These are phyloP conservation scores for Pyrocephalus nanus DNA, from an alignment of 2,797 vertebrate species.

Conservation along the genomic window DNA sequence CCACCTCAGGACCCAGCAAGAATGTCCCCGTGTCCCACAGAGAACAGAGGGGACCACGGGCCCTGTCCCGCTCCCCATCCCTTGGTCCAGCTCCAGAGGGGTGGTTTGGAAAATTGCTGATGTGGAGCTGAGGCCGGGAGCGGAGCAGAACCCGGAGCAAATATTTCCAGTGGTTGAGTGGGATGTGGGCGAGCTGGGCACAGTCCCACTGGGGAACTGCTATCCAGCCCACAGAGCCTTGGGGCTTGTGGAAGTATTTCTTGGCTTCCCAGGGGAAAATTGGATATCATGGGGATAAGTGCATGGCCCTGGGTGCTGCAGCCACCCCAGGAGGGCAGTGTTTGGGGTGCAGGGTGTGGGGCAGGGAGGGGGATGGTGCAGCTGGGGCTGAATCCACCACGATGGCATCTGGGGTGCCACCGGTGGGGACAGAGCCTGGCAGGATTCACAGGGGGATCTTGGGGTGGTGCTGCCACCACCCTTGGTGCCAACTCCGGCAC, in stretches of 20 bases:
- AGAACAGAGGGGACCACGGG: fast-evolving
- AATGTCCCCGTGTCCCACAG: fast-evolving
- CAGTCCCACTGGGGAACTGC: background rate
- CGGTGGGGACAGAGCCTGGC: fast-evolving
- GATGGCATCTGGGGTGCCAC: background rate
- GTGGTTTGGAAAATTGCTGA: background rate
- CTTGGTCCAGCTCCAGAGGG: background rate
- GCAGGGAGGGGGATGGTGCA: background rate
- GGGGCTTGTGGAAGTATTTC: background rate
- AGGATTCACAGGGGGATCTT: fast-evolving
- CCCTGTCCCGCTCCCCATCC: background rate
- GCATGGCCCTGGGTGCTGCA: fast-evolving
- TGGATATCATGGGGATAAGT: fast-evolving
- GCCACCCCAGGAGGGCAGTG: fast-evolving
- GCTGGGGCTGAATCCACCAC: background rate
- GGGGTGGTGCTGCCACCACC: background rate
- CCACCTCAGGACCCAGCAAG: background rate
- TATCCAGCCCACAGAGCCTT: fast-evolving
- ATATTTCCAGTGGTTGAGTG: background rate
- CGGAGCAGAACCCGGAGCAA: background rate
- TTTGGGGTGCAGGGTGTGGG: background rate
- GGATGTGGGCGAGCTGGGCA: background rate
- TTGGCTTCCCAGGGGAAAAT: background rate
- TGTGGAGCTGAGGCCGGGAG: background rate
- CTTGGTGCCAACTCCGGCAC: fast-evolving